Evolutionary conservation across 2,797 vertebrate species (phyloP), one percentile per base, ranked within the genome.

Genomic region (Pseudopleuronectes americanus): DNA sequence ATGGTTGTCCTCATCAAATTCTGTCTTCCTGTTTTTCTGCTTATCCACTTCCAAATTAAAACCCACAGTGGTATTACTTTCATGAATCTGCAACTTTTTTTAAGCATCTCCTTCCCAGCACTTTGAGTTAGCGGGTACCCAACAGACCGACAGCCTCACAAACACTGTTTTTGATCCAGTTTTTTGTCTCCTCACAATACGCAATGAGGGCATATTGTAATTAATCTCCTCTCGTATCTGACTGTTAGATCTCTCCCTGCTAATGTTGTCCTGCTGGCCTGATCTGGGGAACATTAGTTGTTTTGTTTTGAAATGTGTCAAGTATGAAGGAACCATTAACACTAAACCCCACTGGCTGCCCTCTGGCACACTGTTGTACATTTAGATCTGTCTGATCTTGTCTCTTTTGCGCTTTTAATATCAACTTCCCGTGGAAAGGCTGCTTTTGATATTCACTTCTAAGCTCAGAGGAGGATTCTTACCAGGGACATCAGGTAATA

Each of bases 301-400:
- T 91, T 89, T 89, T 89, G 80, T 88, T 90, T 90, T 87, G 75
- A 91, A 87, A 88, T 84, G 80, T 86, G 86, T 92, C 89, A 80
- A 85, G 89, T 81, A 88, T 89, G 79, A 89, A 88, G 85, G 71
- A 86, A 55, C 76, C 87, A 87, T 86, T 89, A 90, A 84, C 73
- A 64, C 68, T 58, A 56, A 80, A 80, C 74, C 84, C 87, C 84
- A 74, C 70, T 62, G 85, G 80, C 85, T 84, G 85, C 86, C 89
- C 85, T 85, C 67, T 58, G 80, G 89, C 88, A 80, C 62, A 64
- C 36, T 82, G 76, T 81, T 83, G 83, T 81, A 80, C 69, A 63
- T 84, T 76, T 64, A 61, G 73, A 85, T 85, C 82, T 81, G 65
- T 84, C 67, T 84, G 83, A 87, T 89, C 77, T 79, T 84, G 74